These are phyloP conservation scores for Eupristina koningsbergeri DNA, from an alignment of 1,140 invertebrate genomes.

Conservation along the genomic window DNA sequence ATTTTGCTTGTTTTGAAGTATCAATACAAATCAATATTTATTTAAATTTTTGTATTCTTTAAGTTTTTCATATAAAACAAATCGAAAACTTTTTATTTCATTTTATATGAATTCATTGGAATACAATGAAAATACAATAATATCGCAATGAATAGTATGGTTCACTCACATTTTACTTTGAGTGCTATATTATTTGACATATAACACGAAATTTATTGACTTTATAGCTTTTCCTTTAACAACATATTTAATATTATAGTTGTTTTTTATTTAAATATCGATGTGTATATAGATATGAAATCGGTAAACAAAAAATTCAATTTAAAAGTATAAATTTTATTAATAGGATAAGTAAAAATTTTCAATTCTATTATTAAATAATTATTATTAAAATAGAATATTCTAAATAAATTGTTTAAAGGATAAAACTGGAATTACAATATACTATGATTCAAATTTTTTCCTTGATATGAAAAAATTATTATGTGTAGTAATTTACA, in stretches of 20 bases:
- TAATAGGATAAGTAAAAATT: too few relatives aligned
- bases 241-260: background rate
- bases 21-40: background rate
- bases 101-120: background rate
- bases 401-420: too few relatives aligned
- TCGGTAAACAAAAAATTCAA: too few relatives aligned
- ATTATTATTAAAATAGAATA: too few relatives aligned
- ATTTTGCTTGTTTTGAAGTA: background rate
- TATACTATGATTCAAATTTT: too few relatives aligned
- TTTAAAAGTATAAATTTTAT: too few relatives aligned
- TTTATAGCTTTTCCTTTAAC: background rate
- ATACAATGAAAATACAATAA: background rate
- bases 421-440: too few relatives aligned
- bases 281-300: background rate
- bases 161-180: background rate
- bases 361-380: too few relatives aligned
- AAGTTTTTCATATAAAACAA: too few relatives aligned
- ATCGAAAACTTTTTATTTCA: background rate
- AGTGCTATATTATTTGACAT: background rate
- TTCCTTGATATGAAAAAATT: too few relatives aligned
- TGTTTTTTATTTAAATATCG: background rate
- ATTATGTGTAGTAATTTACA: too few relatives aligned
- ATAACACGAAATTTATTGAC: background rate
- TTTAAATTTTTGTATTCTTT: too few relatives aligned
- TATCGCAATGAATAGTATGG: background rate